Base-by-base conservation (phyloP, 2,113 vertebrate genomes). In the Dipodomys merriami region DNA sequence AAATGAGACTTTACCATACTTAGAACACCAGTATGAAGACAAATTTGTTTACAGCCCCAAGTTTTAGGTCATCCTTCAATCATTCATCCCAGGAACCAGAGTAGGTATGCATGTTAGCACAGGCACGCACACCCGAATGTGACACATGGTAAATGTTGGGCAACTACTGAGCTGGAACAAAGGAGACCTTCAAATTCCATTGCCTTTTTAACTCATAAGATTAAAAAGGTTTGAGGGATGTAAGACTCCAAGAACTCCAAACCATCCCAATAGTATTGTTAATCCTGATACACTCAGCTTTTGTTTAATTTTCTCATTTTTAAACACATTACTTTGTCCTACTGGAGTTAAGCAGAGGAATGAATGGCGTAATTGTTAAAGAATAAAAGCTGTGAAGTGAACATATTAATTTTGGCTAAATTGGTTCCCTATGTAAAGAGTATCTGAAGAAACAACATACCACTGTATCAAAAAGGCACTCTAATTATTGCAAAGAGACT, bases 51-150 rank as follows among this genome's bases (percentile, higher is more conserved):
- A 96, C 46, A 94, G 82, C 84, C 11, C n/a, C 64, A 97, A 60
- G 67, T 93, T 97, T 96, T 94, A 88, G 91, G 93, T 97, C 95
- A 96, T 97, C 85, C 87, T 97, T 97, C 96, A 96, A 76, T 97
- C 96, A 95, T 90, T 96, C 94, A 97, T 96, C 93, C 95, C 62
- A 5, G 5, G 82, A 96, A 95, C 89, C 91, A 73, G 91, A 95
- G 93, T 87, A 76, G 35, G 29, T 82, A 57, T 77, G 77, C 57
- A 18, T 13, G 5, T 22, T 9, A 78, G 72, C 92, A 83, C 6
- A 2, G 33, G 2, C 72, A 20, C 68, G 60, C 78, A 93, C 10
- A 4, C 74, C 11, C 86, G 62, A 33, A 94, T 84, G 77, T 95
- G 95, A 95, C 91, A 97, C 96, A 90, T 95, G 90, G 93, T 60